phyloP scores from a whole-genome alignment of 2,797 vertebrate species.

The Helicolenus hilgendorfi region DNA sequence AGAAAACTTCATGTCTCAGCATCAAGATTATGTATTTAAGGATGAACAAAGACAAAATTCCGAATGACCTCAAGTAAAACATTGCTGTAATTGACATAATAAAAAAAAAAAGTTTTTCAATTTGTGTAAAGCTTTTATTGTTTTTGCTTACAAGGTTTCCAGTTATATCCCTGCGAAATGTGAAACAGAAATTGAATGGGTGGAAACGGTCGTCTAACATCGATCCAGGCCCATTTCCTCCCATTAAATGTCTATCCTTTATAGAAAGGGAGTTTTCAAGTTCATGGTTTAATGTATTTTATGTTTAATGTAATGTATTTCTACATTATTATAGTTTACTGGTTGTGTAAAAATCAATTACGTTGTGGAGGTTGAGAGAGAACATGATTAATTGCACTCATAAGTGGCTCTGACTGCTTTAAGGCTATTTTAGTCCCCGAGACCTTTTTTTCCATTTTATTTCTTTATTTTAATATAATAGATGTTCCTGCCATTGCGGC shows the following conservation, averaged over 20 bases:
- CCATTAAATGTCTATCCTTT: neutral
- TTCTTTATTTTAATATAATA: conserved; percentile 1
- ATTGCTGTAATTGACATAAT: conserved; percentile 89
- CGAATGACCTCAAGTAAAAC: conserved; percentile 87
- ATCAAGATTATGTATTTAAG: conserved; percentile 87
- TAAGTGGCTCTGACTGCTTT: conserved; percentile 4
- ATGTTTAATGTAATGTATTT: neutral
- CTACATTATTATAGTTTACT: neutral
- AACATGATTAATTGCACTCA: conserved; percentile 19
- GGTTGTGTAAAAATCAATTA: conserved; percentile 10
- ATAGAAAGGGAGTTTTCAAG: neutral
- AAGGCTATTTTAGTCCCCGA: neutral
- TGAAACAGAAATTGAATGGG: neutral
- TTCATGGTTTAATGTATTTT: neutral
- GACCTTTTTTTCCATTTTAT: conserved; percentile 1
- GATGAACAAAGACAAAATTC: conserved; percentile 87
- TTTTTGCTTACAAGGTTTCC: neutral
- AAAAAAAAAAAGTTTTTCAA: conserved; percentile 82
- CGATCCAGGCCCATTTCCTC: neutral
- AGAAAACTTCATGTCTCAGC: conserved; percentile 92
- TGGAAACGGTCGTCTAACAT: neutral
- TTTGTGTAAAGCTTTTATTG: conserved; percentile 63
- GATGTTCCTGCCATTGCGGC: conserved; percentile 16
- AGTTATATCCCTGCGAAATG: neutral
- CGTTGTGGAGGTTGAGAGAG: neutral